Conservation (phyloP, 2,888 invertebrate species). For the Iphiclides podalirius region DNA sequence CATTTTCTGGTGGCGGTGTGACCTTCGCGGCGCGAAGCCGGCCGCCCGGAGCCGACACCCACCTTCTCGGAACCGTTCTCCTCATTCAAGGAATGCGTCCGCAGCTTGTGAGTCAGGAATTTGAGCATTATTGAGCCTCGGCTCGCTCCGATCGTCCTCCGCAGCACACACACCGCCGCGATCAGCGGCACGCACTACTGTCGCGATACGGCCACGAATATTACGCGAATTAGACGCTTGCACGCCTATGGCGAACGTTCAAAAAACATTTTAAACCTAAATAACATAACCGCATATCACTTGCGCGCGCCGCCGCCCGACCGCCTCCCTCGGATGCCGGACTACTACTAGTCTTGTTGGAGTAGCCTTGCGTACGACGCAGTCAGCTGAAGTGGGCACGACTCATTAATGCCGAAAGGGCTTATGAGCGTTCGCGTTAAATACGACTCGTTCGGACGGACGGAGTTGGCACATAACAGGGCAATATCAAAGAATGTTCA, state of each 20-base stretch:
- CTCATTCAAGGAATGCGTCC: slow-evolving; percentile 92
- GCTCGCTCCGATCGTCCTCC: slow-evolving; percentile 63
- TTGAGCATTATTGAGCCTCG: slow-evolving; percentile 88
- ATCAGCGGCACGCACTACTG: slow-evolving; percentile 30
- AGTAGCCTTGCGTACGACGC: slow-evolving; percentile 77
- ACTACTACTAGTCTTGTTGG: slow-evolving; percentile 69
- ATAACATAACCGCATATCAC: slow-evolving; percentile 60
- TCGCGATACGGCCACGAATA: slow-evolving; percentile 31
- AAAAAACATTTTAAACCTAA: slow-evolving; percentile 61
- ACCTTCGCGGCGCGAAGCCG: slow-evolving; percentile 38
- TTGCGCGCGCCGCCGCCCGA: slow-evolving; percentile 46
- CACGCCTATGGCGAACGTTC: slow-evolving; percentile 62
- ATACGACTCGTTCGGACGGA: slow-evolving; percentile 40
- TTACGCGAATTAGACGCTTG: slow-evolving; percentile 36
- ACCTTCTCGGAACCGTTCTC: slow-evolving; percentile 88
- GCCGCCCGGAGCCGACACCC: slow-evolving; percentile 69
- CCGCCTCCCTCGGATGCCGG: slow-evolving; percentile 56
- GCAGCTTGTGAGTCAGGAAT: slow-evolving; percentile 91
- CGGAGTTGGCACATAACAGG: slow-evolving; percentile 28
- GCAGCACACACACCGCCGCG: slow-evolving; percentile 43
- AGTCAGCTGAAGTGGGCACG: slow-evolving; percentile 78
- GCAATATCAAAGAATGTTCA: slow-evolving; percentile 27
- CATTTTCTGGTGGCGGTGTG: slow-evolving; percentile 54
- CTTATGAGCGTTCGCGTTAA: slow-evolving; percentile 51
- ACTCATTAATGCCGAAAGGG: slow-evolving; percentile 67